Evolutionary conservation across 2,888 invertebrate species (phyloP).

Genomic region (Cartodere bifasciata): DNA sequence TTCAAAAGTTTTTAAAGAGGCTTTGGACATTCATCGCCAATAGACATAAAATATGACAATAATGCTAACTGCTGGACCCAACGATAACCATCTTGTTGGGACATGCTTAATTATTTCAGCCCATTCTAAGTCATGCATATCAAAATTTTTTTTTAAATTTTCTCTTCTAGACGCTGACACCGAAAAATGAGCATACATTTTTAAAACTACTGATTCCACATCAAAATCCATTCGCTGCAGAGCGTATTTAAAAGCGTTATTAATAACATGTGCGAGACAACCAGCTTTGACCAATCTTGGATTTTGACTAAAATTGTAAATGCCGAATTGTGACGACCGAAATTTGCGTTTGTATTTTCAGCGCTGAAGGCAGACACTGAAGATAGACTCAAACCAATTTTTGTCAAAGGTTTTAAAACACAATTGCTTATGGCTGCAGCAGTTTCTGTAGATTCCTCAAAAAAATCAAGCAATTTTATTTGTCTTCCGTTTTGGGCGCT

Average conservation of each 20-base stretch:
- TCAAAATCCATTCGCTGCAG: constrained; percentile 7
- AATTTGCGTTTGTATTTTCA: constrained; percentile 9
- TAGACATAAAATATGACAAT: constrained; percentile 2
- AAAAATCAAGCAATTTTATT: constrained; percentile 6
- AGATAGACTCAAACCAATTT: constrained; percentile 3
- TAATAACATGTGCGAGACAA: constrained; percentile 8
- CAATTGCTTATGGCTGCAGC: constrained; percentile 5
- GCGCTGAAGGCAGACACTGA: constrained; percentile 6
- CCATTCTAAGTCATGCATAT: constrained; percentile 10
- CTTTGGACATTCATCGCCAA: no score
- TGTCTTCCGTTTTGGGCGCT: constrained; percentile 5
- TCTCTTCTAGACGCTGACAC: constrained; percentile 9
- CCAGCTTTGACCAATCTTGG: constrained; percentile 5
- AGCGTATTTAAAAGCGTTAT: constrained; percentile 8
- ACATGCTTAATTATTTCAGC: constrained; percentile 8
- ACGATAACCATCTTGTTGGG: constrained; percentile 9
- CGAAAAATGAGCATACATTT: constrained; percentile 12
- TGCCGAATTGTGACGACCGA: constrained; percentile 7
- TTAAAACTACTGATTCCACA: constrained; percentile 10
- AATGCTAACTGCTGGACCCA: constrained; percentile 10
- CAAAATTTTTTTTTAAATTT: constrained; percentile 9
- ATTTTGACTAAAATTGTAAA: constrained; percentile 4
- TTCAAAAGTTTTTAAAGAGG: no score
- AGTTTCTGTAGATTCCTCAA: constrained; percentile 6
- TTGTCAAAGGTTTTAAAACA: no score